phyloP scores from a whole-genome alignment of 2,888 invertebrate genomes.

The Caenorhabditis japonica region DNA sequence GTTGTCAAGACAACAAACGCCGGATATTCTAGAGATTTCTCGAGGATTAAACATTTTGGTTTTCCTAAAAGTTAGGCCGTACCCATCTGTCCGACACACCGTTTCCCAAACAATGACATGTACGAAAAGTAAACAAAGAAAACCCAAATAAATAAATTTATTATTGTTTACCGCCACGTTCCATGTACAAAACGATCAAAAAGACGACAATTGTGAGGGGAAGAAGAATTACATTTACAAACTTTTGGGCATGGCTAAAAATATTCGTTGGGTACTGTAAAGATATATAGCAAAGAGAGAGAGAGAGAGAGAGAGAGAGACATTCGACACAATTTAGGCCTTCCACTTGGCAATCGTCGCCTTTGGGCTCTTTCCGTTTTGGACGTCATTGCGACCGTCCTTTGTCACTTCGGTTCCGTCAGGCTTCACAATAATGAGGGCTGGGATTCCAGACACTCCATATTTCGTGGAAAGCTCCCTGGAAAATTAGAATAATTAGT shows the following conservation, averaged over 20 bases:
- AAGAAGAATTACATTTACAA: not conserved
- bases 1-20: conserved; percentile 43
- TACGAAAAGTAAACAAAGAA: conserved; percentile 12
- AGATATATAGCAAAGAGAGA: conserved; percentile 7
- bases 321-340: conserved; percentile 4
- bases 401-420: conserved; percentile 78
- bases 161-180: conserved; percentile 40
- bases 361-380: conserved; percentile 43
- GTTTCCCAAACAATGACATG: too few relatives aligned
- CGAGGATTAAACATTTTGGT: too few relatives aligned
- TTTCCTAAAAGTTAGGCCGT: too few relatives aligned
- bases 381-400: conserved; percentile 78
- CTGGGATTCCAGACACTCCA: conserved; percentile 79
- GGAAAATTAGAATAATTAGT: conserved; percentile 53
- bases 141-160: conserved; percentile 33
- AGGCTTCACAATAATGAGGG: conserved; percentile 78
- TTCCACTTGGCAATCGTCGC: conserved; percentile 49
- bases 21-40: too few relatives aligned
- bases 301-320: conserved; percentile 3
- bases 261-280: too few relatives aligned
- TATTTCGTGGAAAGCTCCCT: conserved; percentile 78
- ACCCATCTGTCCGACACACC: too few relatives aligned
- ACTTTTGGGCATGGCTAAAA: conserved; percentile 28
- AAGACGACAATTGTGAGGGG: not conserved
- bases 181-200: conserved; percentile 12